Conservation (phyloP, 1,140 invertebrate genomes). For the Acromyrmex charruanus region DNA sequence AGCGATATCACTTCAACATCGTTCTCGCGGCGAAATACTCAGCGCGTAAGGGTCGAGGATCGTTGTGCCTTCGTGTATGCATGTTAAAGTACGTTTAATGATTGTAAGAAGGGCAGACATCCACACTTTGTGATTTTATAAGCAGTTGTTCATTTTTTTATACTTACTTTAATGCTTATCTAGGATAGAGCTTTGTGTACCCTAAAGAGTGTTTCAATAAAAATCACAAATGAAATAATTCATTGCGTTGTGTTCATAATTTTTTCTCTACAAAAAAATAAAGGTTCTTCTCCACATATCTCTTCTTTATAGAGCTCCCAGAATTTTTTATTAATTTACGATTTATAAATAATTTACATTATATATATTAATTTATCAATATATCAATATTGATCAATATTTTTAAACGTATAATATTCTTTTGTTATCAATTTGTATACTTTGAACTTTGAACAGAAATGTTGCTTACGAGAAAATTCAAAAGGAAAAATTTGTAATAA, state of each 20-base stretch:
- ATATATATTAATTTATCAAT: not conserved
- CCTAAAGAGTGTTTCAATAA: slow-evolving; percentile 86
- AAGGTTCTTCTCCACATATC: not conserved
- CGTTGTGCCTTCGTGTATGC: slow-evolving; percentile 85
- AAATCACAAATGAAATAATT: slow-evolving; percentile 82
- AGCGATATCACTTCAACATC: slow-evolving; percentile 44
- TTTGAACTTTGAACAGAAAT: not conserved
- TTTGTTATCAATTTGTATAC: not conserved
- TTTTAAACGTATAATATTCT: not conserved
- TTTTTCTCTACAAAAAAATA: not conserved
- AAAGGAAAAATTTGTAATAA: not conserved
- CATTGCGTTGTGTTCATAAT: not conserved
- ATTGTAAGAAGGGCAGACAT: slow-evolving; percentile 80
- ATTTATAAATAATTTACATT: slow-evolving; percentile 17
- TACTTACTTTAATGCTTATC: slow-evolving; percentile 85
- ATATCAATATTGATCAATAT: slow-evolving; percentile 7
- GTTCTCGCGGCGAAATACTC: slow-evolving; percentile 83
- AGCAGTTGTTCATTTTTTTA: slow-evolving; percentile 83
- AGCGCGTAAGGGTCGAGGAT: slow-evolving; percentile 86
- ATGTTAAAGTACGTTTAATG: slow-evolving; percentile 80
- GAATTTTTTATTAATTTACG: not conserved
- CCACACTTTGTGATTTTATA: slow-evolving; percentile 85
- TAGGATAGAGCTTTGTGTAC: slow-evolving; percentile 84
- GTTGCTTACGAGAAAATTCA: not conserved
- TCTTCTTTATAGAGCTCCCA: not conserved